phyloP scores from a whole-genome alignment of 2,888 invertebrate genomes.

The Meteorus cinctellus region DNA sequence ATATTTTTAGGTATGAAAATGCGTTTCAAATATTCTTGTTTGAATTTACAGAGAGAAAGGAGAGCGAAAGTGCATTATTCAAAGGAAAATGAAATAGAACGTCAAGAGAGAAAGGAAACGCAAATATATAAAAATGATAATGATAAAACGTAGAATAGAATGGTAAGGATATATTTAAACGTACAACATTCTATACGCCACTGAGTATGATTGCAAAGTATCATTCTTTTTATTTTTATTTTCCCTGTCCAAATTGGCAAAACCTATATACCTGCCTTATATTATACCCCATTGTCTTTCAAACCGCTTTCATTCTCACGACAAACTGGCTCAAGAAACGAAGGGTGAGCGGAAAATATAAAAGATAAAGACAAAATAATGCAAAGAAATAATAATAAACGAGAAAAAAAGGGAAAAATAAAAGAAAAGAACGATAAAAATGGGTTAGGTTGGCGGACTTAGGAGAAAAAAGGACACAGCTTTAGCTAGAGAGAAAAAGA shows the following conservation, averaged over 20 bases:
- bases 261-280: conserved; percentile 22
- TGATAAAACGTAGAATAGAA: conserved; percentile 15
- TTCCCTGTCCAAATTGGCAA: neutral
- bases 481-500: conserved; percentile 50
- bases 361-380: conserved; percentile 15
- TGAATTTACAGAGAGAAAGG: neutral
- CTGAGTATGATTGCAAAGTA: conserved; percentile 30
- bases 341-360: conserved; percentile 34
- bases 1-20: neutral
- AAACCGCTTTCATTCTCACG: neutral
- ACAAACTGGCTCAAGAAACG: conserved; percentile 10
- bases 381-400: conserved; percentile 18
- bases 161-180: neutral
- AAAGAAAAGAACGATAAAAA: conserved; percentile 29
- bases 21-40: conserved; percentile 3
- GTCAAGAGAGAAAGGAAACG: conserved; percentile 13
- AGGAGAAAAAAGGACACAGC: conserved; percentile 53
- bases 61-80: neutral
- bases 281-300: conserved; percentile 19
- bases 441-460: conserved; percentile 40
- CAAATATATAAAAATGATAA: conserved; percentile 23
- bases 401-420: conserved; percentile 13
- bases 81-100: conserved; percentile 6
- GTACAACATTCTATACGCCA: conserved; percentile 18
- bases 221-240: conserved; percentile 20